phyloP scores from a whole-genome alignment of 1,140 invertebrate genomes.

The Drosophila chauvacae region DNA sequence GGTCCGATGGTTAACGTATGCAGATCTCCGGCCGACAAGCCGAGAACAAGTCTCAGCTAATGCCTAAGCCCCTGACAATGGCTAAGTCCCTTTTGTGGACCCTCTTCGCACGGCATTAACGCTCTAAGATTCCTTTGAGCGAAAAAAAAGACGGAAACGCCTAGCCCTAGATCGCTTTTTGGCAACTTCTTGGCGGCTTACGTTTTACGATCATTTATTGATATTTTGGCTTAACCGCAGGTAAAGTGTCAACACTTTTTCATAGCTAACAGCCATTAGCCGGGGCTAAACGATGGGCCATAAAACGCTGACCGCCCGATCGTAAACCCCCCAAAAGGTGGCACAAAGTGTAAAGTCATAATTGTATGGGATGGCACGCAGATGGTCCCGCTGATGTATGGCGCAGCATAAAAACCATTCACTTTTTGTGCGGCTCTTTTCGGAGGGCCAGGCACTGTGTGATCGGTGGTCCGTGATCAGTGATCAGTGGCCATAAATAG shows the following conservation, averaged over 20 bases:
- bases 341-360: slow-evolving; percentile 65
- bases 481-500: slow-evolving; percentile 57
- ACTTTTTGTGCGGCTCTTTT: slow-evolving; percentile 68
- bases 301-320: slow-evolving; percentile 52
- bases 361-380: slow-evolving; percentile 52
- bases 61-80: slow-evolving; percentile 59
- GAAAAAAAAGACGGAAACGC: slow-evolving; percentile 55
- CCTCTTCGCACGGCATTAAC: slow-evolving; percentile 60
- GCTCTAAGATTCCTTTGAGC: slow-evolving; percentile 51
- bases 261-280: slow-evolving; percentile 46
- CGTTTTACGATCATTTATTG: slow-evolving; percentile 69
- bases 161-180: slow-evolving; percentile 43
- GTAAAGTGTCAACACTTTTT: slow-evolving; percentile 75
- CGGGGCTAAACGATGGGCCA: slow-evolving; percentile 54
- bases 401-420: slow-evolving; percentile 78
- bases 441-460: slow-evolving; percentile 47
- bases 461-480: slow-evolving; percentile 16
- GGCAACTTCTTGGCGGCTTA: slow-evolving; percentile 48
- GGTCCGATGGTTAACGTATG: slow-evolving; percentile 26
- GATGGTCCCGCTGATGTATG: slow-evolving; percentile 43
- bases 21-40: slow-evolving; percentile 29
- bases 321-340: slow-evolving; percentile 72
- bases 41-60: slow-evolving; percentile 46
- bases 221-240: slow-evolving; percentile 41
- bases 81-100: slow-evolving; percentile 48